Evolutionary conservation across 2,113 vertebrate species (phyloP).

Genomic region (Ophthalmolycus amberensis): DNA sequence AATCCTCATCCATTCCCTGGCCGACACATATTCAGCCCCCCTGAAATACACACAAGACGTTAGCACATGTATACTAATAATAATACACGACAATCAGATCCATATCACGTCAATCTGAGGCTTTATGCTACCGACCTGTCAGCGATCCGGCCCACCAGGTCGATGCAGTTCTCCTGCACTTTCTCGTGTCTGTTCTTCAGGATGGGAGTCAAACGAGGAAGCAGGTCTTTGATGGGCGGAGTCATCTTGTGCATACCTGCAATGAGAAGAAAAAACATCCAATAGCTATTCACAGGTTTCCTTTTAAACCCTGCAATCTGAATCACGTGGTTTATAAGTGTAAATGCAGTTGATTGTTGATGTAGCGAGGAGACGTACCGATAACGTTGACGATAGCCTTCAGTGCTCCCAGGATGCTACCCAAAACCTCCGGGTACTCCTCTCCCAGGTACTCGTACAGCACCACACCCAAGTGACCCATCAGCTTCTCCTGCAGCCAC

Average conservation of each 20-base stretch:
- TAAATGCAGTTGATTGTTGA: not conserved
- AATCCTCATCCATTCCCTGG: constrained; percentile 99
- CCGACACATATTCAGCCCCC: constrained; percentile 99
- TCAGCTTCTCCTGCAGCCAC: constrained; percentile 93
- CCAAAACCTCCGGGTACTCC: constrained; percentile 97
- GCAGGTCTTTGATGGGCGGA: constrained; percentile 96
- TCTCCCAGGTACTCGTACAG: constrained; percentile 98
- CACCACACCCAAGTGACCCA: constrained; percentile 99
- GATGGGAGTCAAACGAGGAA: constrained; percentile 96
- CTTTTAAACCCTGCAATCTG: not conserved
- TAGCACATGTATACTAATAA: too few species aligned
- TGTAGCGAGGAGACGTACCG: constrained; percentile 81
- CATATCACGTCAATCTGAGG: rapidly evolving
- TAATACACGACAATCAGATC: rapidly evolving
- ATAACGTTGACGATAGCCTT: constrained; percentile 99
- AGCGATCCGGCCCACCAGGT: constrained; percentile 97
- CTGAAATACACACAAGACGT: constrained; percentile 71
- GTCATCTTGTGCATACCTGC: constrained; percentile 99
- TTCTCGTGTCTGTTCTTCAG: constrained; percentile 99
- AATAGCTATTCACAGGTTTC: not conserved
- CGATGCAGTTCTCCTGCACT: constrained; percentile 99
- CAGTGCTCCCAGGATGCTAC: constrained; percentile 97
- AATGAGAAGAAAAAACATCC: rapidly evolving
- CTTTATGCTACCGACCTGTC: constrained; percentile 86
- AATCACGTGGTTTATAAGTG: not conserved